These are phyloP conservation scores for Sylvia atricapilla DNA, from an alignment of 2,113 vertebrate species.

Conservation along the genomic window DNA sequence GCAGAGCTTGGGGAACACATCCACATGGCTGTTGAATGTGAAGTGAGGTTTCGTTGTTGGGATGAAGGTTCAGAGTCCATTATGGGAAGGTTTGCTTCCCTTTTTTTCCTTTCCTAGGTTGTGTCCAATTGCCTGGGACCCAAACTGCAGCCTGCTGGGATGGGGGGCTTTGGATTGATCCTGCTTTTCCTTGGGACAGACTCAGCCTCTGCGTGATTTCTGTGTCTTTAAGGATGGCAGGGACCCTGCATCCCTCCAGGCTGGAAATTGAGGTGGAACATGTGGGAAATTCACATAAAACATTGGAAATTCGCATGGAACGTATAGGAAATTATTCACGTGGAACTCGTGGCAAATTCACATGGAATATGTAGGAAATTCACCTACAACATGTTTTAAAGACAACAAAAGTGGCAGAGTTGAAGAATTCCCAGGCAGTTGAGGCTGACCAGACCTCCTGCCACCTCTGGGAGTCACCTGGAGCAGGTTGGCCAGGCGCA, in stretches of 20 bases:
- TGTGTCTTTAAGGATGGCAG: background rate
- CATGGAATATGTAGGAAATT: background rate
- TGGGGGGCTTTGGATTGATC: background rate
- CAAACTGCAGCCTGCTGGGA: no score
- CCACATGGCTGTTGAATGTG: rapidly evolving
- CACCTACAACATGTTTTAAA: background rate
- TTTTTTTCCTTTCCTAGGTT: background rate
- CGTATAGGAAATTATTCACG: background rate
- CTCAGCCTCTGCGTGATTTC: background rate
- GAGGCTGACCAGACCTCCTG: background rate
- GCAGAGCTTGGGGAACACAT: rapidly evolving
- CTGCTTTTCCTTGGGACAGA: background rate
- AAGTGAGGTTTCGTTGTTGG: background rate
- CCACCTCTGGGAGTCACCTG: rapidly evolving
- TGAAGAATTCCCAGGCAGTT: rapidly evolving
- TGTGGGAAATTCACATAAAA: background rate
- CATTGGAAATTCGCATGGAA: background rate
- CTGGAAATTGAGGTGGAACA: background rate
- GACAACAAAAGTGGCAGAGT: rapidly evolving
- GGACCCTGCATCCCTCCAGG: background rate
- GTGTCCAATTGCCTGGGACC: background rate
- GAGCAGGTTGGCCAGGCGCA: background rate
- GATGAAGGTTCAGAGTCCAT: rapidly evolving
- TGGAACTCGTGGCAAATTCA: background rate
- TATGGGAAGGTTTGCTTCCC: background rate